Conservation (phyloP, 2,888 invertebrate genomes). For the Callyntrura sp. region DNA sequence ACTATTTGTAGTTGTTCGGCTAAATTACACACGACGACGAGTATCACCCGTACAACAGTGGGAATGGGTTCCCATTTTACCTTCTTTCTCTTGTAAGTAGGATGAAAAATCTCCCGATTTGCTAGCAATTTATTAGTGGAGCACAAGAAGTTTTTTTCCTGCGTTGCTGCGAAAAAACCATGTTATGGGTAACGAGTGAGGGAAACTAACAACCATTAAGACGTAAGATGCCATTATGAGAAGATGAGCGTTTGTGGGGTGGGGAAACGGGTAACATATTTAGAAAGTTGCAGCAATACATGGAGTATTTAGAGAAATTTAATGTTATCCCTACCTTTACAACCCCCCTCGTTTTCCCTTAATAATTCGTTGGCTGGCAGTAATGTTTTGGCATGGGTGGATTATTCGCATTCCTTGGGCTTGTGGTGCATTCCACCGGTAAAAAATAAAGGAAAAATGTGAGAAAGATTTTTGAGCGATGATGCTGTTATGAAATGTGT, state of each 20-base stretch:
- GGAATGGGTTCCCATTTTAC: no score
- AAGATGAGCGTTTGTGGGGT: not conserved
- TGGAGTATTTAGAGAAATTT: not conserved
- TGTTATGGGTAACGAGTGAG: not conserved
- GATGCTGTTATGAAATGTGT: conserved; percentile 52
- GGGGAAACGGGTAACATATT: not conserved
- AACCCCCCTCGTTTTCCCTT: not conserved
- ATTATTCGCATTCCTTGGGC: conserved; percentile 18
- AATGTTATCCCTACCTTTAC: not conserved
- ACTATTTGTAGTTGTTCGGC: not conserved
- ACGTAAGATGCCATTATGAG: not conserved
- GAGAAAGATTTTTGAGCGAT: conserved; percentile 56
- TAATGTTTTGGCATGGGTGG: conserved; percentile 9
- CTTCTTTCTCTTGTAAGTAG: not conserved
- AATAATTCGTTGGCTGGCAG: not conserved
- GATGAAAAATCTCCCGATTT: not conserved
- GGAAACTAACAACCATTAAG: conserved; percentile 15
- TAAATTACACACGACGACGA: not conserved
- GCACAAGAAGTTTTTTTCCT: not conserved
- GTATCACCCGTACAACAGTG: no score
- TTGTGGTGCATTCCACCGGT: conserved; percentile 46
- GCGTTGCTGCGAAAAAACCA: not conserved
- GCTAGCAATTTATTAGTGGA: not conserved
- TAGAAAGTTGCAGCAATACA: no score
- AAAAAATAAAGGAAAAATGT: not conserved